These are phyloP conservation scores for Apocheima hispidaria DNA, from an alignment of 2,888 invertebrate genomes.

Conservation along the genomic window DNA sequence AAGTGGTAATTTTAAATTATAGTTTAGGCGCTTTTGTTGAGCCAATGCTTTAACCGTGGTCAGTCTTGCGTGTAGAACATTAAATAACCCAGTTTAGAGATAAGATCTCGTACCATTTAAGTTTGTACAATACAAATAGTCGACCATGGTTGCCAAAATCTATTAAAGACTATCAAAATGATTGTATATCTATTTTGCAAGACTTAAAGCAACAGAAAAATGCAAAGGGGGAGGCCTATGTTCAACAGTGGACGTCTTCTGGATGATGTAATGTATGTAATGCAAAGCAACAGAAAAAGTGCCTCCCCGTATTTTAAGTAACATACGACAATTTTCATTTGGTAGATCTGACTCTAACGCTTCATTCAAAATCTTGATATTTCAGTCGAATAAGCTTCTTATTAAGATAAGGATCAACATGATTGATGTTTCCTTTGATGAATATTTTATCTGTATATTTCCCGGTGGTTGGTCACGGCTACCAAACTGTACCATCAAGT, in stretches of 20 bases:
- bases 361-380: slow-evolving; percentile 30
- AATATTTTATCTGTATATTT: slow-evolving; percentile 28
- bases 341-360: neutral
- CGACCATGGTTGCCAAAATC: neutral
- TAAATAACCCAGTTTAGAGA: slow-evolving; percentile 22
- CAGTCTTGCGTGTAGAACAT: slow-evolving; percentile 28
- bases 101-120: slow-evolving; percentile 14
- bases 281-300: no score
- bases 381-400: slow-evolving; percentile 32
- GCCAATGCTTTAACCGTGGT: slow-evolving; percentile 15
- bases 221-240: no score
- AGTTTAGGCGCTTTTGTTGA: slow-evolving; percentile 29
- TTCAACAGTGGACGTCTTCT: no score
- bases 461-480: slow-evolving; percentile 20
- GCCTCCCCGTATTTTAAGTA: no score
- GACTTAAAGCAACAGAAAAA: neutral
- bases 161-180: neutral
- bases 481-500: slow-evolving; percentile 24
- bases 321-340: slow-evolving; percentile 5
- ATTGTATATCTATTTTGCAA: neutral
- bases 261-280: no score
- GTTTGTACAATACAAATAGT: neutral
- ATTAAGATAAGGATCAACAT: slow-evolving; percentile 36
- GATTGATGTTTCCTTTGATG: slow-evolving; percentile 37
- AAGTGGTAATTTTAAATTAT: slow-evolving; percentile 41